Conservation (phyloP, 2,113 vertebrate species). For the Harpagus bidentatus region DNA sequence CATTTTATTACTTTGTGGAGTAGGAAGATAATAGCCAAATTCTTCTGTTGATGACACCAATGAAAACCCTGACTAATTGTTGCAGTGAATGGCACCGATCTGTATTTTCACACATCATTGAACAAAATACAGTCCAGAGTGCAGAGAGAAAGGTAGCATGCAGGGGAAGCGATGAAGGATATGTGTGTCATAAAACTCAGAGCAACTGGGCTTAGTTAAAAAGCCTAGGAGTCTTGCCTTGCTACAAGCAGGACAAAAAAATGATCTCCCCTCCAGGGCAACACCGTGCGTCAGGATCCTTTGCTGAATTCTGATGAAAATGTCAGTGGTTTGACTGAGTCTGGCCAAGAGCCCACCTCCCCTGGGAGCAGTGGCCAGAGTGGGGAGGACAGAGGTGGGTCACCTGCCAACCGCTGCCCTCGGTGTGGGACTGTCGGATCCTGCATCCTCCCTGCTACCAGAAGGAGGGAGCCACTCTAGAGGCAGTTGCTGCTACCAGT, state of each 20-base stretch:
- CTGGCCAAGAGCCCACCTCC: not conserved
- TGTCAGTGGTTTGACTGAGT: not conserved
- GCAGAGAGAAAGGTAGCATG: not conserved
- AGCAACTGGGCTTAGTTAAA: not conserved
- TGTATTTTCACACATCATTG: slow-evolving; percentile 2
- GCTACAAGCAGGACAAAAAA: not conserved
- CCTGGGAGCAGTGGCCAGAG: not conserved
- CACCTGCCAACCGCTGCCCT: not conserved
- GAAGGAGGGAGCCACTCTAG: not conserved
- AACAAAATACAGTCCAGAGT: not conserved
- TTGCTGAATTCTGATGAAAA: not conserved
- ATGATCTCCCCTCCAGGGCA: not conserved
- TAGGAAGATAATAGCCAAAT: not conserved
- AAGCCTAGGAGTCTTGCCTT: not conserved
- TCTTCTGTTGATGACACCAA: not conserved
- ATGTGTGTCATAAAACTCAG: not conserved
- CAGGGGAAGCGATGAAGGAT: not conserved
- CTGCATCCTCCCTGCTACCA: not conserved
- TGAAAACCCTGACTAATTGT: not conserved
- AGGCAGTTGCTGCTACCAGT: not conserved
- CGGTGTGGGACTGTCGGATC: not conserved
- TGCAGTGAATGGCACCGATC: not conserved
- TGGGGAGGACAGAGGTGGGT: not conserved
- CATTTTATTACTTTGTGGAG: not conserved
- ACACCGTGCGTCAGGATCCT: fast-evolving